These are phyloP conservation scores for Cryptomyrus ogoouensis DNA, from an alignment of 2,113 vertebrate genomes.

Conservation along the genomic window DNA sequence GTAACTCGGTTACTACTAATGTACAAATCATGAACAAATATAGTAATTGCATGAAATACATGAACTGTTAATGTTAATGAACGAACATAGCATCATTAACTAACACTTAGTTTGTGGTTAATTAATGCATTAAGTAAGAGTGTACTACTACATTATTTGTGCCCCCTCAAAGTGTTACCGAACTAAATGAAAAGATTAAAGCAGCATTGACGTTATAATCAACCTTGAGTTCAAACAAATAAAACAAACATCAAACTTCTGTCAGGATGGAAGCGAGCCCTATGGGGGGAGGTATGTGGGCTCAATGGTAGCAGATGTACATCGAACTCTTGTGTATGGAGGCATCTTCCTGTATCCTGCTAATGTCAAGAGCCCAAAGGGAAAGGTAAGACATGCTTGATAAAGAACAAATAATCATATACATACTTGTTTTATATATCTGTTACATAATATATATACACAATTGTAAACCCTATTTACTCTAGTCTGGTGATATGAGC, in stretches of 20 bases:
- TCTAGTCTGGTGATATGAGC: background rate
- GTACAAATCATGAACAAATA: background rate
- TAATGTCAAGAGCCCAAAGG: conserved; percentile 86
- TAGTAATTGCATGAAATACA: background rate
- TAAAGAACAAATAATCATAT: background rate
- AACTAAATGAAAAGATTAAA: background rate
- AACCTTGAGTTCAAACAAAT: background rate
- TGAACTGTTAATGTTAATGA: background rate
- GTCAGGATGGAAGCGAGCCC: conserved; percentile 77
- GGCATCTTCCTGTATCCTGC: conserved; percentile 95
- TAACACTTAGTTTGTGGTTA: background rate
- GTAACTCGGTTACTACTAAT: background rate
- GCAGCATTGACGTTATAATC: background rate
- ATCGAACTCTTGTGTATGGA: conserved; percentile 90
- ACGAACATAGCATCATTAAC: background rate
- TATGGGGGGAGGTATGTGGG: conserved; percentile 89
- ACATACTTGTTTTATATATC: background rate
- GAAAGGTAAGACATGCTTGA: conserved; percentile 71
- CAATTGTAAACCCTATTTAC: background rate
- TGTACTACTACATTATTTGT: background rate
- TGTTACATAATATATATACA: background rate
- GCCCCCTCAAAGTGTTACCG: background rate
- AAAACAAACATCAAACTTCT: background rate
- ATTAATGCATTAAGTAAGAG: background rate
- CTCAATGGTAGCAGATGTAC: conserved; percentile 95